phyloP scores from a whole-genome alignment of 2,888 invertebrate genomes.

The Thalpophila matura region DNA sequence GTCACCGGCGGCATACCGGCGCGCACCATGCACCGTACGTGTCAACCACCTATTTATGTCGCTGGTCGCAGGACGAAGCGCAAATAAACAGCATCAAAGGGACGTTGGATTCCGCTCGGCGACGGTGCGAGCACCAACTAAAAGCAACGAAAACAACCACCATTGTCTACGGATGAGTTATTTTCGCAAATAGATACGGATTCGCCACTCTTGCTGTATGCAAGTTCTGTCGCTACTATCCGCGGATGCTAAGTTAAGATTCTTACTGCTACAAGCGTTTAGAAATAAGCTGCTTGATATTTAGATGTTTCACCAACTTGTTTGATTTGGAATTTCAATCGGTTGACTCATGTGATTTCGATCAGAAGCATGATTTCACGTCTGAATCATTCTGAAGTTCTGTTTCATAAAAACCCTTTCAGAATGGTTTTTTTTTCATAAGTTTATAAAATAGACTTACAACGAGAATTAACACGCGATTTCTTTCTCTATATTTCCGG shows the following conservation, averaged over 20 bases:
- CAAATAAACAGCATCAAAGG: slow-evolving; percentile 91
- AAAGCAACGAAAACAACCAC: slow-evolving; percentile 86
- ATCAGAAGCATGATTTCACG: slow-evolving; percentile 10
- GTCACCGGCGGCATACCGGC: slow-evolving; percentile 83
- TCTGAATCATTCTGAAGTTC: slow-evolving; percentile 19
- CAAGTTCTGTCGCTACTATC: slow-evolving; percentile 56
- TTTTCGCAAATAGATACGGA: slow-evolving; percentile 86
- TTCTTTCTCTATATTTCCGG: too few species aligned
- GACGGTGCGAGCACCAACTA: slow-evolving; percentile 71
- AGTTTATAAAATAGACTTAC: too few species aligned
- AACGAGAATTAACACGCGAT: too few species aligned
- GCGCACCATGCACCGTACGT: slow-evolving; percentile 85
- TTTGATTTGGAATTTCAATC: slow-evolving; percentile 24
- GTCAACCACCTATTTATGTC: slow-evolving; percentile 90
- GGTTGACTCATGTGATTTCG: slow-evolving; percentile 20
- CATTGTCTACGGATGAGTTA: slow-evolving; percentile 89
- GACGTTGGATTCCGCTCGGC: slow-evolving; percentile 83
- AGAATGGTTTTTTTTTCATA: not conserved
- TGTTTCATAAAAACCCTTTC: not conserved
- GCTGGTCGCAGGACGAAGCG: slow-evolving; percentile 88
- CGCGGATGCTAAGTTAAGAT: slow-evolving; percentile 50
- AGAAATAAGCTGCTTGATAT: slow-evolving; percentile 19
- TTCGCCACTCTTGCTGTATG: slow-evolving; percentile 55
- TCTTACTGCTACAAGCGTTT: slow-evolving; percentile 6
- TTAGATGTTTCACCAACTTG: not conserved